These are phyloP conservation scores for Dryomyza anilis DNA, from an alignment of 2,888 invertebrate species.

Conservation along the genomic window DNA sequence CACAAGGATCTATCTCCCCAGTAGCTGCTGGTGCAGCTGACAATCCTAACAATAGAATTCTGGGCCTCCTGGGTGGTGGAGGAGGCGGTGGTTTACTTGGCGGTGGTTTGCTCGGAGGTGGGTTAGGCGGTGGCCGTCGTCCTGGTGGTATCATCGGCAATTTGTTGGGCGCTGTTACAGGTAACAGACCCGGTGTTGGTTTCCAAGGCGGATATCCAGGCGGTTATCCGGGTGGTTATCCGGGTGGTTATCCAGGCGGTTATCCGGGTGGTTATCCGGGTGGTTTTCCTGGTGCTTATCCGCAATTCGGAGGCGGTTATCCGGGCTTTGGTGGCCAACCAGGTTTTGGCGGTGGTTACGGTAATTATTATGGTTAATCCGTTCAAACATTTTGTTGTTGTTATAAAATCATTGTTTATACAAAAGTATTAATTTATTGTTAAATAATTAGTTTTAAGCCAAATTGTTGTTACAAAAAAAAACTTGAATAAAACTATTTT, in stretches of 20 bases:
- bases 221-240: slow-evolving; percentile 3
- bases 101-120: slow-evolving; percentile 37
- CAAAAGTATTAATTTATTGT: not conserved
- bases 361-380: not conserved
- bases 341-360: slow-evolving; percentile 32
- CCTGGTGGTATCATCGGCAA: slow-evolving; percentile 33
- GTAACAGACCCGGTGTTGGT: not conserved
- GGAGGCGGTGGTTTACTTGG: no score
- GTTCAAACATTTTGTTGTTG: not conserved
- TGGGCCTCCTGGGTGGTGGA: slow-evolving; percentile 37
- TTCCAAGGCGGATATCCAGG: not conserved
- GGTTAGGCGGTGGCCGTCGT: slow-evolving; percentile 30
- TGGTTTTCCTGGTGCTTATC: no score
- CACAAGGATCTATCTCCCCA: not conserved
- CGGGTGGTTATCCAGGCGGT: slow-evolving; percentile 28
- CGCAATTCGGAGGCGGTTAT: slow-evolving; percentile 33
- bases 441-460: not conserved
- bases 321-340: slow-evolving; percentile 28
- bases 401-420: not conserved
- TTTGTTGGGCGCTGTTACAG: slow-evolving; percentile 31
- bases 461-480: not conserved
- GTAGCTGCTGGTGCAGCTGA: not conserved
- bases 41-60: slow-evolving; percentile 43
- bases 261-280: slow-evolving; percentile 30
- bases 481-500: not conserved